Evolutionary conservation across 2,113 vertebrate genomes (phyloP), one percentile per base, ranked within the genome.

Genomic region (Aptenodytes forsteri): DNA sequence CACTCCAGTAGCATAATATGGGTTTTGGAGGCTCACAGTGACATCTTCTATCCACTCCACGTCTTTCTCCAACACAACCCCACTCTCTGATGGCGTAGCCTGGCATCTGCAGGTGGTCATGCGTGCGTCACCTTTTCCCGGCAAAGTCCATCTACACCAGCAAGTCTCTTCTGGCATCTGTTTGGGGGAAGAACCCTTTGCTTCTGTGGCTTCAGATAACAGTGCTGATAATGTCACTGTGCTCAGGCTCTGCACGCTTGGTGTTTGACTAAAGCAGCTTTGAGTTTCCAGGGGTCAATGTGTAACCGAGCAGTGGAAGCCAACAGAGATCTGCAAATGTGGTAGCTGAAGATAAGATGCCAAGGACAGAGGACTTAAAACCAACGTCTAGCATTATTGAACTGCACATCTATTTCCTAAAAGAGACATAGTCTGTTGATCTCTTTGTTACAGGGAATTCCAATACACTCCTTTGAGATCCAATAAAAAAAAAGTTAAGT

Each of bases 311-410:
- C 12, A 44, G 49, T 8, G 64, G 69, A 79, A 92, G 29, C 13
- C 21, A 54, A 18, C 29, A 67, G 32, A 49, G 8, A 4, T 59
- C 55, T 78, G n/a, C 29, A 69, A 47, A 49, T 7, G 6, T 11
- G 11, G 40, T 25, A 67, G 64, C 10, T 62, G 59, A 77, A 84
- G 50, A 73, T 6, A 70, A 70, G 7, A 36, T 17, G 44, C 32
- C 30, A 56, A 82, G 32, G n/a, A 32, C 29, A 86, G n/a, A 77
- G 21, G 26, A 64, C 29, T 70, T 65, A 1, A 38, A 83, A 34
- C 29, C 62, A 72, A 56, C 0, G 0, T 44, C 4, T 27, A 26
- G 15, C 2, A 0, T 25, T 56, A 38, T 0, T 77, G 40, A 90
- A 78, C 10, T 70, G 26, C 14, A 89, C 36, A 78, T 58, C 34